Evolutionary conservation across 2,797 vertebrate genomes (phyloP).

Genomic region (Molossus alvarezi): DNA sequence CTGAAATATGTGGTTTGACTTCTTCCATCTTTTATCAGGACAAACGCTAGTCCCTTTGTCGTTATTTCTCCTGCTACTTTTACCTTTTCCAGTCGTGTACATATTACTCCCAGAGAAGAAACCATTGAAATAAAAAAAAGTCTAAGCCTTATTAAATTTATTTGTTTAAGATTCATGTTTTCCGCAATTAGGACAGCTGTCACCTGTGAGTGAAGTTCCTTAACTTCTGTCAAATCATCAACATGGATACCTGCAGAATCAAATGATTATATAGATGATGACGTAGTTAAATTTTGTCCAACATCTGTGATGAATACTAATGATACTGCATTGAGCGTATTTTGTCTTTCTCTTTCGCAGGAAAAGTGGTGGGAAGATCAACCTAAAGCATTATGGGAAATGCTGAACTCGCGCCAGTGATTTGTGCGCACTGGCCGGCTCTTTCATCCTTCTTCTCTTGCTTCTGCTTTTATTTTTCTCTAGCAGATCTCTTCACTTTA

Average conservation of each 20-base stretch:
- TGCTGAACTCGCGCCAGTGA: conserved; percentile 84
- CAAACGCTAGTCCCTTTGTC: background rate
- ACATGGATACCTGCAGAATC: background rate
- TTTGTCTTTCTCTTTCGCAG: conserved; percentile 80
- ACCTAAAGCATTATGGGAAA: conserved; percentile 87
- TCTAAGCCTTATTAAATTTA: background rate
- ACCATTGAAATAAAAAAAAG: background rate
- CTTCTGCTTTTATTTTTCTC: conserved; percentile 55
- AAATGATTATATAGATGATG: background rate
- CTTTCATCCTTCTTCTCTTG: background rate
- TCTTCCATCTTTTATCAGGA: background rate
- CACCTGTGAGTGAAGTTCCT: background rate
- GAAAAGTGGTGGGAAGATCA: conserved; percentile 89
- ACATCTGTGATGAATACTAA: background rate
- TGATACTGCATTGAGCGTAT: background rate
- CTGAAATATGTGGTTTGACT: background rate
- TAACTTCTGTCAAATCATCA: background rate
- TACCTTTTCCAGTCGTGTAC: background rate
- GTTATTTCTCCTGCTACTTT: background rate
- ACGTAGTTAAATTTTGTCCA: background rate
- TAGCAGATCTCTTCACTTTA: background rate
- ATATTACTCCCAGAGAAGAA: background rate
- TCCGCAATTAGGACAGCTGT: background rate
- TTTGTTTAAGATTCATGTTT: background rate
- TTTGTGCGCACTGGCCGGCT: background rate